A percentile compares a stretch with the other conserved stretches of the same genome.
phyloP scores from a whole-genome alignment of 2,797 vertebrate genomes.

The Pseudochirops cupreus region DNA sequence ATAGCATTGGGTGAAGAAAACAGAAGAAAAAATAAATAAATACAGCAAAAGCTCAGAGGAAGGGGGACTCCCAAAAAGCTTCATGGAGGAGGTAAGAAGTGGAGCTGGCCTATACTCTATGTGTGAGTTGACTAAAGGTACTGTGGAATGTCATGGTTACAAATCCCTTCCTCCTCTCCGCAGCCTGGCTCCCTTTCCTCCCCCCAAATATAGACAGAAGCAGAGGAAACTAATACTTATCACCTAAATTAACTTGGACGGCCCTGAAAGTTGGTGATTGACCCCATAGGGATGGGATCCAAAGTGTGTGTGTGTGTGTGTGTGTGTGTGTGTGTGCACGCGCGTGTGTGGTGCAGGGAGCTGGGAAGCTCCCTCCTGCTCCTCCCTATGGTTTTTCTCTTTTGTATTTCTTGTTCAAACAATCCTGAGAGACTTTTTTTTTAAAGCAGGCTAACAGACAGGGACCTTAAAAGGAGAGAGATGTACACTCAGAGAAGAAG shows the following conservation, averaged over 20 bases:
- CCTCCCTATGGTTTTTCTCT: not conserved
- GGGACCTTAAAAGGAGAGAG: not conserved
- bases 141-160: not conserved
- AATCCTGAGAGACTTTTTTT: not conserved
- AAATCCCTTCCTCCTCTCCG: not conserved
- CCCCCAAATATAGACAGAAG: not conserved
- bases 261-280: not conserved
- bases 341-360: rapidly evolving
- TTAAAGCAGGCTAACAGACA: not conserved
- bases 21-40: not conserved
- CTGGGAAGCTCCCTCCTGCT: not conserved
- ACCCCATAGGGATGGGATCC: not conserved
- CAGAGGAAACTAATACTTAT: not conserved
- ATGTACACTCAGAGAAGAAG: not conserved
- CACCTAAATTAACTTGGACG: not conserved
- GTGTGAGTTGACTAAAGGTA: not conserved
- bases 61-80: not conserved
- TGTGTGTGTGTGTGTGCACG: no score
- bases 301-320: not conserved
- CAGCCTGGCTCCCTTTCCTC: not conserved
- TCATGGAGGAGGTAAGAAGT: not conserved
- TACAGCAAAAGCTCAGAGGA: not conserved
- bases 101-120: not conserved
- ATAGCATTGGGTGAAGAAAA: not conserved
- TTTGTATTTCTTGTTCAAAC: not conserved